Base-by-base conservation (phyloP, 1,140 invertebrate genomes). In the Papilio xuthus region DNA sequence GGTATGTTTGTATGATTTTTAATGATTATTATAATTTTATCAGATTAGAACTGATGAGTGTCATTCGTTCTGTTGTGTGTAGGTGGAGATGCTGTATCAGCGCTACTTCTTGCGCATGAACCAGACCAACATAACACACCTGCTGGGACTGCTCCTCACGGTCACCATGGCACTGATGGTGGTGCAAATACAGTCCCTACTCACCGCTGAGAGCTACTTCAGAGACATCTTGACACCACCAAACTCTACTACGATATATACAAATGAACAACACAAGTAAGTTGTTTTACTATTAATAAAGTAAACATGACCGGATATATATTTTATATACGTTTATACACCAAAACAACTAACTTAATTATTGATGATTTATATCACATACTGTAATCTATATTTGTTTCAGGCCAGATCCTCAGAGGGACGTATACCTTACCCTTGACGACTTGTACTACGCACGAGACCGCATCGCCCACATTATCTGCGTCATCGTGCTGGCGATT, bases 21-120 rank as follows among this genome's bases (percentile, higher is more conserved):
- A 37, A 37, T 7, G 32, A 37, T 37, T 37, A 37, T 6, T 7
- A 37, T 37, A 37, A 3, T 37, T 6, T 32, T 3, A 32, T 32
- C 2, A 3, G 2, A 32, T 32, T 32, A 32, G 47, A 50, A 56
- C n/a, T 56, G 2, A 56, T 63, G 56, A 60, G 23, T 12, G 32
- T 37, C 32, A 37, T 37, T 37, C 7, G 10, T 63, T 15, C 26
- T 28, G 63, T 76, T 63, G 47, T 76, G 10, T 9, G 13, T 94
- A 98, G 96, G 97, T 98, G 85, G 98, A 98, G 93, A 97, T 96
- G 95, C 92, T 98, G 69, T 98, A 98, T 93, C 98, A 98, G 92
- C 95, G 97, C 63, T 99, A 99, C 94, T 98, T 98, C 90, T 95
- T 98, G 77, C 96, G 98, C 79, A 97, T 98, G 95, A 98, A 98